Conservation (phyloP, 1,140 invertebrate species). For the Aradophagus sp. region DNA sequence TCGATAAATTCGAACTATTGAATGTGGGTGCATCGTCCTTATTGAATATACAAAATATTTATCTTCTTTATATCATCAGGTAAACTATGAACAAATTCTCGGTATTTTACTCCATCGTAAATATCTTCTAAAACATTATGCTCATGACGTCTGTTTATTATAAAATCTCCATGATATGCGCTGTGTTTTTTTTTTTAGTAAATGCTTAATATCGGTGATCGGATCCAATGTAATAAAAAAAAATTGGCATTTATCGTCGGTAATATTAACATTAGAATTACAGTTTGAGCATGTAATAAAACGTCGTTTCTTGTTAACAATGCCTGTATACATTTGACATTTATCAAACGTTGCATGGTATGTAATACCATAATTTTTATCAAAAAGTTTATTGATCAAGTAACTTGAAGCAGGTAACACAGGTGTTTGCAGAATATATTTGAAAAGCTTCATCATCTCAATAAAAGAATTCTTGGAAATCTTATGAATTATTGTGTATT, state of each 20-base stretch:
- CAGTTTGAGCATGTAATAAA: constrained; percentile 1
- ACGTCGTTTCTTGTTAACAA: background rate
- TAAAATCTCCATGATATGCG: constrained; percentile 3
- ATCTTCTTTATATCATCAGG: constrained; percentile 1
- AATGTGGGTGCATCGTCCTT: constrained; percentile 7
- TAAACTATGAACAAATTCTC: constrained; percentile 9
- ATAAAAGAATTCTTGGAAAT: constrained; percentile 1
- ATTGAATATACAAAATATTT: constrained; percentile 5
- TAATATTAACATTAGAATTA: background rate
- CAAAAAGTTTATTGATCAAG: constrained; percentile 9
- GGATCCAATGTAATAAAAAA: constrained; percentile 7
- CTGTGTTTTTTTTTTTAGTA: background rate
- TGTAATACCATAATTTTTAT: background rate
- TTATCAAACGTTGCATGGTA: constrained; percentile 7
- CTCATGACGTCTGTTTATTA: background rate
- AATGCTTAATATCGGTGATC: constrained; percentile 3
- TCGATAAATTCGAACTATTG: constrained; percentile 1
- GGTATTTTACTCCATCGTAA: constrained; percentile 6
- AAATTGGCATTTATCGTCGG: background rate
- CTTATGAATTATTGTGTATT: background rate
- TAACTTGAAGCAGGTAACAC: constrained; percentile 8
- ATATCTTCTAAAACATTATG: constrained; percentile 4
- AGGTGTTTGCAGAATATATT: background rate
- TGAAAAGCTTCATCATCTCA: constrained; percentile 3
- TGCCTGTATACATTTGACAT: constrained; percentile 6